phyloP scores from a whole-genome alignment of 1,140 invertebrate genomes.

The Camponotus vicinus region DNA sequence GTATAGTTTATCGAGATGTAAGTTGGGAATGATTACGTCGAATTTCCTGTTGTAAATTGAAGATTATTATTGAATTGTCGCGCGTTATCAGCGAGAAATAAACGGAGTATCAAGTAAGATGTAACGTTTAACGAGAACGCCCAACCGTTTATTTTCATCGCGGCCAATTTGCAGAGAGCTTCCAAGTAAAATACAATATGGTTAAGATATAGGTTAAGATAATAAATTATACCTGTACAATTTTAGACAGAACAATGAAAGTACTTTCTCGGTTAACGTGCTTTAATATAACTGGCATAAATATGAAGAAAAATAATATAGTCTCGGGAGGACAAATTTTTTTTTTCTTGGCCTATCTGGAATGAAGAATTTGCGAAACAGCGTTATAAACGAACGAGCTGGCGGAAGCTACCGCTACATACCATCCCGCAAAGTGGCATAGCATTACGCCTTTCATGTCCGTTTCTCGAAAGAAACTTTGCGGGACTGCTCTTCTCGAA shows the following conservation, averaged over 20 bases:
- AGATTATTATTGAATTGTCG: not conserved
- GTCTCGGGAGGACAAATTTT: conserved; percentile 8
- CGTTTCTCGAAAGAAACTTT: conserved; percentile 64
- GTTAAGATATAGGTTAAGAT: not conserved
- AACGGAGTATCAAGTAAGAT: not conserved
- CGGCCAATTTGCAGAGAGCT: not conserved
- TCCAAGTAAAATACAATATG: not conserved
- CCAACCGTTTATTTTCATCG: conserved; percentile 19
- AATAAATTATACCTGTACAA: not conserved
- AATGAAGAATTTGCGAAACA: conserved; percentile 48
- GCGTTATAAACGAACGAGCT: conserved; percentile 42
- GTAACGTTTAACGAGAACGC: not conserved
- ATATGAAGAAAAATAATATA: conserved; percentile 1
- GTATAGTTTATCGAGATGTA: too few species aligned
- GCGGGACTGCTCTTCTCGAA: conserved; percentile 49
- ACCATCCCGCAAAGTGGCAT: conserved; percentile 17
- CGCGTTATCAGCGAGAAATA: not conserved
- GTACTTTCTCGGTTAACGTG: not conserved
- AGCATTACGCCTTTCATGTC: conserved; percentile 48
- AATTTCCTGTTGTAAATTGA: not conserved
- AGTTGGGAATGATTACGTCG: too few species aligned
- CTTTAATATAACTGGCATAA: not conserved
- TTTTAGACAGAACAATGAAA: not conserved
- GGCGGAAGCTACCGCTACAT: conserved; percentile 48
- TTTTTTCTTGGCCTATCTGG: conserved; percentile 28